phyloP scores from a whole-genome alignment of 2,888 invertebrate species.

The Dynastes grantii region DNA sequence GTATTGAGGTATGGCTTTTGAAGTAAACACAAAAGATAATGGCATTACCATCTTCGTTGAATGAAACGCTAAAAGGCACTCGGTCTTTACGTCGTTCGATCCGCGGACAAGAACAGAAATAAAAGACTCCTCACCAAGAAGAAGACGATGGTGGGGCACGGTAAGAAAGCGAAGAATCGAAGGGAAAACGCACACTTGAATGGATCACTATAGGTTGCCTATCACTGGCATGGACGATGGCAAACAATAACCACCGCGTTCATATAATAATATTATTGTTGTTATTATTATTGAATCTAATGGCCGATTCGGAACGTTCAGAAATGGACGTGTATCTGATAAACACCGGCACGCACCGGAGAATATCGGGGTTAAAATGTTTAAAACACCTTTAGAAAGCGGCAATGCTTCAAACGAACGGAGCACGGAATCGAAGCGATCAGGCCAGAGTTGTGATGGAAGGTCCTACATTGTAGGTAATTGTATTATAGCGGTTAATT shows the following conservation, averaged over 20 bases:
- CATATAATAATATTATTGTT: slow-evolving; percentile 45
- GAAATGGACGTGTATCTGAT: slow-evolving; percentile 45
- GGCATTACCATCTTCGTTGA: slow-evolving; percentile 43
- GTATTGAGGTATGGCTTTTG: slow-evolving; percentile 36
- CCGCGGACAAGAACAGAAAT: slow-evolving; percentile 40
- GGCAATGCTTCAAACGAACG: slow-evolving; percentile 24
- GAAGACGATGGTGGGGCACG: not conserved
- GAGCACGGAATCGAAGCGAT: slow-evolving; percentile 3
- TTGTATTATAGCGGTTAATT: slow-evolving; percentile 27
- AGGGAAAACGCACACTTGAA: slow-evolving; percentile 35
- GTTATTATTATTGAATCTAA: slow-evolving; percentile 51
- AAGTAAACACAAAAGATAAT: slow-evolving; percentile 44
- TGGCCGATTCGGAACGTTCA: slow-evolving; percentile 21
- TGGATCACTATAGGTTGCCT: slow-evolving; percentile 33
- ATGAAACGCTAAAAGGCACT: slow-evolving; percentile 40
- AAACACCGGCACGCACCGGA: slow-evolving; percentile 50
- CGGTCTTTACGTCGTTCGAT: slow-evolving; percentile 33
- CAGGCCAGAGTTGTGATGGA: slow-evolving; percentile 32
- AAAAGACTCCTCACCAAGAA: not conserved
- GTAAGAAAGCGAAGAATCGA: slow-evolving; percentile 16
- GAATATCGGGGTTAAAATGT: slow-evolving; percentile 51
- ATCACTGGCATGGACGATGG: slow-evolving; percentile 39
- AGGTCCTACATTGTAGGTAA: slow-evolving; percentile 6
- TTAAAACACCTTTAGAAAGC: slow-evolving; percentile 51
- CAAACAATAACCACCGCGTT: slow-evolving; percentile 43